Conservation (phyloP, 2,888 invertebrate genomes). For the Fissipunctia ypsillon region DNA sequence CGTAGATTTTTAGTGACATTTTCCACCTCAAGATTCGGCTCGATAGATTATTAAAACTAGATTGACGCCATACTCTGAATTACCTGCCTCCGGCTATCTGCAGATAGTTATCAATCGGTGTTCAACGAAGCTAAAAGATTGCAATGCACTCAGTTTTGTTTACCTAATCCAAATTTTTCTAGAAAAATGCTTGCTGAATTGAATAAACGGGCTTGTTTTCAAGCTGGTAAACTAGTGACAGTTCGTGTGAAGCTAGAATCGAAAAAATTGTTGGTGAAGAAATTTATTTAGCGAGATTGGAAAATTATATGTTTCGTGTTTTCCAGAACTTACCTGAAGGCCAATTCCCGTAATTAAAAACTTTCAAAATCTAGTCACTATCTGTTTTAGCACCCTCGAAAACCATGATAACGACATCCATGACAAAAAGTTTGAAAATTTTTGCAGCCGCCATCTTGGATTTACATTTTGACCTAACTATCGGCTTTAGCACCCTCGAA, state of each 20-base stretch:
- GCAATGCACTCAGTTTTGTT: conserved; percentile 48
- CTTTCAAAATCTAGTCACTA: too few relatives aligned
- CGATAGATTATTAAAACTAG: neutral
- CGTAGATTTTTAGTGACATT: neutral
- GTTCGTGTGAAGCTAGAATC: neutral
- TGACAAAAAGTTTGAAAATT: too few relatives aligned
- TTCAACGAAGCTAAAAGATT: conserved; percentile 47
- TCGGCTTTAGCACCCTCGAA: too few relatives aligned
- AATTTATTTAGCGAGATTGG: neutral
- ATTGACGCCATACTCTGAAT: neutral
- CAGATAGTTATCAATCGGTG: conserved; percentile 12
- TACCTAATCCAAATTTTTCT: conserved; percentile 17
- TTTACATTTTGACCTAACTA: too few relatives aligned
- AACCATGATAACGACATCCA: too few relatives aligned
- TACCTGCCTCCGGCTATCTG: conserved; percentile 28
- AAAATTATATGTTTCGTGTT: neutral
- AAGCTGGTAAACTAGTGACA: neutral
- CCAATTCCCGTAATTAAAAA: too few relatives aligned
- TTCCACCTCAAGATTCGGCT: neutral
- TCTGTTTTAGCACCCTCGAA: too few relatives aligned
- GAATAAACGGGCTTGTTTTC: conserved; percentile 7
- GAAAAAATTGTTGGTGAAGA: neutral
- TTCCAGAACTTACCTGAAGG: neutral
- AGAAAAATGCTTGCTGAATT: conserved; percentile 7
- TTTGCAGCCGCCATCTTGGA: too few relatives aligned